Base-by-base conservation (phyloP, 2,797 vertebrate genomes). In the Chaetophractus vellerosus region DNA sequence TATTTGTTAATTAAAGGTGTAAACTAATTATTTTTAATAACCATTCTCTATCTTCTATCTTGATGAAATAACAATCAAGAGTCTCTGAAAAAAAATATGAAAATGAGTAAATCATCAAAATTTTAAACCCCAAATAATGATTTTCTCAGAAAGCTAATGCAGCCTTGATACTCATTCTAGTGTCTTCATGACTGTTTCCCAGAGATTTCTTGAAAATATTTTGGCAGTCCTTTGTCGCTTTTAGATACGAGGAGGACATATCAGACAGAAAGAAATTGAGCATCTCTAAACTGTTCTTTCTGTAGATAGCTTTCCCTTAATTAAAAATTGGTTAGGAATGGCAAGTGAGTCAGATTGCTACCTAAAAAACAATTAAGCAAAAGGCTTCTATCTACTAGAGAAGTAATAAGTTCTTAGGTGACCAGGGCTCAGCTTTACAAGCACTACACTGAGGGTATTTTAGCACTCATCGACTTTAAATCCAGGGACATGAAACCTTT, bases 341-440 rank as follows among this genome's bases (percentile, higher is more conserved):
- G 52, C 45, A 82, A 87, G 26, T 88, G 71, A 98, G 68, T 96
- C 87, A 86, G 41, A 91, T 5, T 57, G 33, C 57, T 88, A 95
- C 74, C 71, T 78, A 89, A 9, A 88, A 96, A 68, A 66, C 41
- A 75, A 9, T 86, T 94, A 81, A 95, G 78, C 76, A 71, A 8
- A 48, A 96, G 89, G 79, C 68, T 55, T 50, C 85, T 90, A 93
- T 90, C 78, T 91, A 52, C 31, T 75, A 91, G 76, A 93, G 93
- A 97, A 97, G 21, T 80, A 75, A 15, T 83, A 88, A 96, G 81
- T 57, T 91, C 82, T 93, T 97, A 96, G 97, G 55, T 96, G 95
- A 98, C 85, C 21, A 95, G 63, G 72, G 97, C 96, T 95, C 83
- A 83, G 36, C 55, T 96, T 97, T 97, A 71, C 45, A 97, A 96